Conservation (phyloP, 2,797 vertebrate species). For the Sebastes melanostomus region DNA sequence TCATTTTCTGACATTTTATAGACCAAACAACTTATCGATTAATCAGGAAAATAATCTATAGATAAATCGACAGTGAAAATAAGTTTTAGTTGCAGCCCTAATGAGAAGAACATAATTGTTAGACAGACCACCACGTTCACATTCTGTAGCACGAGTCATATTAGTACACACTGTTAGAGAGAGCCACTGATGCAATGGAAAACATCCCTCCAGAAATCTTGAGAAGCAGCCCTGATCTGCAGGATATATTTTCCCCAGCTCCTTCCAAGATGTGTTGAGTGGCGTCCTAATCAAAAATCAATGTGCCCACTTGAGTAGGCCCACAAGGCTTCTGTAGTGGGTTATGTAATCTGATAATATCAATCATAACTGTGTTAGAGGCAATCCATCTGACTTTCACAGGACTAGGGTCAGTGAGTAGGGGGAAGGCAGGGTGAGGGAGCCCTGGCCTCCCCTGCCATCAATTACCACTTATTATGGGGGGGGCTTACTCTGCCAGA, state of each 20-base stretch:
- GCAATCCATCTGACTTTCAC: constrained; percentile 93
- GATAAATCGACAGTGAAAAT: no score
- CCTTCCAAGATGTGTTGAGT: constrained; percentile 81
- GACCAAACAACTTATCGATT: no score
- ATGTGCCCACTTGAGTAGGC: constrained; percentile 88
- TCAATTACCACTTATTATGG: constrained; percentile 98
- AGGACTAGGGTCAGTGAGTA: constrained; percentile 87
- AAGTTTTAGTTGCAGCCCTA: no score
- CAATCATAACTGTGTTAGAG: constrained; percentile 95
- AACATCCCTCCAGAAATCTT: constrained; percentile 42
- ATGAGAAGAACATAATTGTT: background rate
- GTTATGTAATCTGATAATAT: constrained; percentile 97
- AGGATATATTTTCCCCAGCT: constrained; percentile 70
- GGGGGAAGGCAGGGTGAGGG: constrained; percentile 80
- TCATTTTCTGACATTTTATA: no score
- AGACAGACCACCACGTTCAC: background rate
- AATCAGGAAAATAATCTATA: no score
- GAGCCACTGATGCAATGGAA: constrained; percentile 7
- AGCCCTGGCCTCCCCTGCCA: constrained; percentile 86
- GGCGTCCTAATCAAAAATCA: constrained; percentile 95
- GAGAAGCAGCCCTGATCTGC: constrained; percentile 33
- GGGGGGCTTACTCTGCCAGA: constrained; percentile 84
- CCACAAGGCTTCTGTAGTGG: constrained; percentile 82
- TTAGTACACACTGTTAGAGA: background rate
- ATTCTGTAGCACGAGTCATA: background rate